phyloP scores from a whole-genome alignment of 2,113 vertebrate species.

The Cinclus cinclus region DNA sequence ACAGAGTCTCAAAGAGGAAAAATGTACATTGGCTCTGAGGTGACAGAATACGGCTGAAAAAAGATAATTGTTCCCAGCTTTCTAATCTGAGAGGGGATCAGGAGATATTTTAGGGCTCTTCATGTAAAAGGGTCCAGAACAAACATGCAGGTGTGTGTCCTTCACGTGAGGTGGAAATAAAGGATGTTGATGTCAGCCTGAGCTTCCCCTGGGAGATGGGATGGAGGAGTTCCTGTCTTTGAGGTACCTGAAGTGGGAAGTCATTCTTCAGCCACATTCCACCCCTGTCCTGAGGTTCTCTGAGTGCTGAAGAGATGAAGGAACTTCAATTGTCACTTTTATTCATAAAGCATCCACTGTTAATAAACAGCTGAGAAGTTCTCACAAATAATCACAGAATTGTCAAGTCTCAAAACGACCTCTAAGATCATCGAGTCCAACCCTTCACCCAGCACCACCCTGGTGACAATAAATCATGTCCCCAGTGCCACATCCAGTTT shows the following conservation, averaged over 20 bases:
- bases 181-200: neutral
- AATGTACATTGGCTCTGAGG: fast-evolving
- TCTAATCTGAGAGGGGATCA: neutral
- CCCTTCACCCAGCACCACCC: neutral
- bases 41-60: neutral
- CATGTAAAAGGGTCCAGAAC: neutral
- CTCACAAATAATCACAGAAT: neutral
- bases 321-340: neutral
- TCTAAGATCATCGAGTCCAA: fast-evolving
- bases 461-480: neutral
- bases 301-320: fast-evolving
- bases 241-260: neutral
- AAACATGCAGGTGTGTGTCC: neutral
- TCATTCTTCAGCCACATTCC: neutral
- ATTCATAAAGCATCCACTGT: neutral
- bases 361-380: neutral
- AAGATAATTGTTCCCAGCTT: neutral
- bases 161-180: neutral
- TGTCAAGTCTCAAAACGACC: neutral
- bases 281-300: neutral
- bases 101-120: neutral
- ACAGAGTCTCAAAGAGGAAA: neutral
- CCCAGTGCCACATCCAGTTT: neutral
- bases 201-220: neutral
- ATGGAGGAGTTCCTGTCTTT: neutral